phyloP scores from a whole-genome alignment of 2,888 invertebrate species.

The Lycophotia porphyrea region DNA sequence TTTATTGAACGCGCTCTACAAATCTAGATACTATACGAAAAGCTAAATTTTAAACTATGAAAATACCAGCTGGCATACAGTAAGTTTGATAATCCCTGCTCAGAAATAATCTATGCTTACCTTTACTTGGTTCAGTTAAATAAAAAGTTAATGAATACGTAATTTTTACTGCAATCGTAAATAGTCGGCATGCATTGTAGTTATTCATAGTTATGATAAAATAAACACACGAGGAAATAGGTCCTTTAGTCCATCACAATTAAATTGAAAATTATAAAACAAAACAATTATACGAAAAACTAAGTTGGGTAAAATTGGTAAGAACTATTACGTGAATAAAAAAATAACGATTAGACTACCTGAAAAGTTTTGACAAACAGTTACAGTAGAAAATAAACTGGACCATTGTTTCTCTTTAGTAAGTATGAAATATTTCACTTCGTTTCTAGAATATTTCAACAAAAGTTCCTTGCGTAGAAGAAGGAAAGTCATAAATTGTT shows the following conservation, averaged over 20 bases:
- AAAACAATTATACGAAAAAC: not conserved
- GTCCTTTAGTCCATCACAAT: not conserved
- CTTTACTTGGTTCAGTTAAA: not conserved
- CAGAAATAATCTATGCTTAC: not conserved
- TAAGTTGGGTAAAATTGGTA: not conserved
- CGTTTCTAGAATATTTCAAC: slow-evolving; percentile 8
- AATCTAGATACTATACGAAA: not conserved
- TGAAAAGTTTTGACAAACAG: slow-evolving; percentile 3
- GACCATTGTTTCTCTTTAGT: not conserved
- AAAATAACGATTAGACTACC: not conserved
- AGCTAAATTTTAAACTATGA: not conserved
- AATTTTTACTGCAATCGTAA: not conserved
- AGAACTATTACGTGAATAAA: not conserved
- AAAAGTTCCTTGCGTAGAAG: slow-evolving; percentile 19
- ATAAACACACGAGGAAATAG: not conserved
- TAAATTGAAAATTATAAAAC: not conserved
- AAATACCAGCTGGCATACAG: not conserved
- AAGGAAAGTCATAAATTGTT: slow-evolving; percentile 38
- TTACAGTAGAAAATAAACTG: not conserved
- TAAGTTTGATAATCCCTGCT: not conserved
- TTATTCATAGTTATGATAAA: not conserved
- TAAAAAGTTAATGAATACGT: not conserved
- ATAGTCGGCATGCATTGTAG: not conserved
- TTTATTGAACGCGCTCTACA: not conserved
- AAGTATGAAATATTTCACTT: slow-evolving; percentile 6